These are phyloP conservation scores for Notarius lentiginosus DNA, from an alignment of 2,113 vertebrate genomes.

Conservation along the genomic window DNA sequence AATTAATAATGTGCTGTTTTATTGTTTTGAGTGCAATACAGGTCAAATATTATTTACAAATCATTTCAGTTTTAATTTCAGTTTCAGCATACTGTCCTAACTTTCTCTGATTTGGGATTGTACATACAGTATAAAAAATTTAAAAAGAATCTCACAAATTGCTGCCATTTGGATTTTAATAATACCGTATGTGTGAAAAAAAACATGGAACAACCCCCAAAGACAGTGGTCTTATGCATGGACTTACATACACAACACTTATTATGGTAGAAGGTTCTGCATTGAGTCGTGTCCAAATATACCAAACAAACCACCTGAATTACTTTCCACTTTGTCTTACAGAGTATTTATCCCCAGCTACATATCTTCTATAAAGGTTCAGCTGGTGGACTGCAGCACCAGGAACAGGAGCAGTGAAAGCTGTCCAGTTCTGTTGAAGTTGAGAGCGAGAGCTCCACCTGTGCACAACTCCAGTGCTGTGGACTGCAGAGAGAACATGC, in stretches of 20 bases:
- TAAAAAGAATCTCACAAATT: background rate
- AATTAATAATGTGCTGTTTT: too few relatives aligned
- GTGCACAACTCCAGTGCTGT: constrained; percentile 90
- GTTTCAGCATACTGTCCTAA: too few relatives aligned
- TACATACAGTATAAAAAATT: too few relatives aligned
- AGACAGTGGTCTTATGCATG: background rate
- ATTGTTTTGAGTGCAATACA: too few relatives aligned
- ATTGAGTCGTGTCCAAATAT: background rate
- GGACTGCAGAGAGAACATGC: constrained; percentile 78
- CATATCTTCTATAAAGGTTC: constrained; percentile 85
- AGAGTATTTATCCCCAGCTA: constrained; percentile 97
- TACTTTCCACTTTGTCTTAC: constrained; percentile 42
- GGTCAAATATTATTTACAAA: too few relatives aligned
- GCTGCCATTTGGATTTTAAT: constrained; percentile 16
- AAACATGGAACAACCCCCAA: background rate
- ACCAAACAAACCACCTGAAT: background rate
- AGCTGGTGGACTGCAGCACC: constrained; percentile 83
- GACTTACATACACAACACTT: background rate
- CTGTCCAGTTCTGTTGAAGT: constrained; percentile 87
- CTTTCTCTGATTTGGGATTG: too few relatives aligned
- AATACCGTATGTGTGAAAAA: background rate
- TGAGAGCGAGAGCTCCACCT: constrained; percentile 89
- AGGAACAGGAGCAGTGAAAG: constrained; percentile 68
- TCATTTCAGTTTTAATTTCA: too few relatives aligned
- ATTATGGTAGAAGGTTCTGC: background rate